Evolutionary conservation across 2,113 vertebrate genomes (phyloP), one percentile per base, ranked within the genome.

Genomic region (Lophius piscatorius): DNA sequence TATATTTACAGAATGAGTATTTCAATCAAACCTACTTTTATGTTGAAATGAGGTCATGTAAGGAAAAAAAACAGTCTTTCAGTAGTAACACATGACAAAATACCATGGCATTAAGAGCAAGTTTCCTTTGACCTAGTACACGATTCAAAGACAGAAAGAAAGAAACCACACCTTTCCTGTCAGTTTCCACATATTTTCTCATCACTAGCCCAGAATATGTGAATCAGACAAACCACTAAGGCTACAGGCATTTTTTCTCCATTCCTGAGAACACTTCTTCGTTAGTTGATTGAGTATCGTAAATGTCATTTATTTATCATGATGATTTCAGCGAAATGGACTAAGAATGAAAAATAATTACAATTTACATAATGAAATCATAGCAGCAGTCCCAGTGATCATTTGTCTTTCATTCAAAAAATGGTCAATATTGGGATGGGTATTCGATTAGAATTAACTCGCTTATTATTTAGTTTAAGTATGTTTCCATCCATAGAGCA

Each of bases 101-200:
- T 18, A 24, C 13, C 5, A 13, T 72, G 64, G 68, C 76, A 67
- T 69, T 61, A 80, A 61, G 52, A 62, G 66, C 64, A 18, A 73
- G 47, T 81, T 78, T 78, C 73, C 60, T 74, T 60, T 82, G 73
- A 82, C 76, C 66, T 76, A 52, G 76, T 69, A 74, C 42, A 68
- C 70, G 64, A 56, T 63, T 74, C 58, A 84, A 82, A 80, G 64
- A 49, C 28, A 70, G 4, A 74, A 54, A 63, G 4, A 74, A 54
- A 63, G 22, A 56, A 70, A 80, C 74, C 76, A 70, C 81, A 70
- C 40, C 59, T 58, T 70, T 74, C 40, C 59, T 80, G 50, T 81
- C 61, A 81, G 74, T 77, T 86, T 81, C 80, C 63, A 75, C 64
- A 31, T 58, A 44, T 75, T 70, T n/a, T n/a, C n/a, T 70, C 28